Base-by-base conservation (phyloP, 1,140 invertebrate species). In the Calosoma granatense region DNA sequence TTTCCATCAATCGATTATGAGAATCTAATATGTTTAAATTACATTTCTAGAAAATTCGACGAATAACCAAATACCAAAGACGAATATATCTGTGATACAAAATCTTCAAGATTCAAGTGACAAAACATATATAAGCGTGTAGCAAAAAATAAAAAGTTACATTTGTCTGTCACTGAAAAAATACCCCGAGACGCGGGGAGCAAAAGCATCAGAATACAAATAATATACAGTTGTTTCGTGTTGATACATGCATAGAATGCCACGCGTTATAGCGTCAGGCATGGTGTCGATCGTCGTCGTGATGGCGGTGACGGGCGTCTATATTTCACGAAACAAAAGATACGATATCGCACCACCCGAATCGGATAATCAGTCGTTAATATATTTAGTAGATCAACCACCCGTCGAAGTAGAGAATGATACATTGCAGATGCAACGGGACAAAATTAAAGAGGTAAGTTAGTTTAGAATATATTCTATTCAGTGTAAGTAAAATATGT, bases 401-500 rank as follows among this genome's bases (percentile, higher is more conserved):
- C 54, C 47, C 47, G 53, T 54, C 52, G 36, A 21, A 21, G 12
- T 39, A 22, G 57, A 53, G 12, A 43, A 51, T 11, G 55, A 58
- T 22, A 57, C 56, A 54, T 57, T 55, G 53, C n/a, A 57, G 15
- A 26, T 20, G 9, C 62, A 59, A 55, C 56, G 63, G 52, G 58
- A 63, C 4, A 67, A 66, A 56, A 62, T 68, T 20, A 67, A 67
- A 60, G 62, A 70, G 68, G 66, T 68, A 60, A 57, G 23, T 2
- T 22, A 47, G 9, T 47, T 4, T 4, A 11, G 17, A 47, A 47
- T 12, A 47, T 17, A 17, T 17, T n/a, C n/a, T n/a, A n/a, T n/a
- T n/a, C n/a, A n/a, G n/a, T n/a, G n/a, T n/a, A n/a, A n/a, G n/a
- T n/a, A n/a, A n/a, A n/a, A n/a, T n/a, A n/a, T n/a, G n/a, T n/a